These are phyloP conservation scores for Anolis carolinensis DNA, from an alignment of 2,113 vertebrate genomes.

Conservation along the genomic window DNA sequence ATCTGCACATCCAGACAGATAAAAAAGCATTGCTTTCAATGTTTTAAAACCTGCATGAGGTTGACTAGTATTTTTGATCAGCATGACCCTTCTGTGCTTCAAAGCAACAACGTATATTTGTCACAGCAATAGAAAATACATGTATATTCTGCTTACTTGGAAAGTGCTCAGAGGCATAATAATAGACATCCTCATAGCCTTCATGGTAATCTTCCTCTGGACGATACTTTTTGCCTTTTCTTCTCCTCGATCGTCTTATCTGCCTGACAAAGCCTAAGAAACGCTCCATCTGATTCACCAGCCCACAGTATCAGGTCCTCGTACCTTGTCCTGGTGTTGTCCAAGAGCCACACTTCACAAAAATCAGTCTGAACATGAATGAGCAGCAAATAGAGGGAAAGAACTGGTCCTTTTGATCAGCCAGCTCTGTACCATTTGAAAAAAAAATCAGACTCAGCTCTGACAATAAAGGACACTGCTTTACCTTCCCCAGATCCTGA, in stretches of 20 bases:
- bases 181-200: slow-evolving; percentile 98
- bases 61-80: slow-evolving; percentile 34
- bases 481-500: slow-evolving; percentile 45
- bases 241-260: slow-evolving; percentile 89
- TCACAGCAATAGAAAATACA: slow-evolving; percentile 42
- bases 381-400: neutral
- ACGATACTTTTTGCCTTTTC: slow-evolving; percentile 96
- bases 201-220: slow-evolving; percentile 98
- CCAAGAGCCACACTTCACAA: slow-evolving; percentile 54
- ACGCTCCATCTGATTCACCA: slow-evolving; percentile 84
- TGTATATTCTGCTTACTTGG: slow-evolving; percentile 81
- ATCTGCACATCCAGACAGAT: slow-evolving; percentile 37
- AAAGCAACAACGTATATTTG: slow-evolving; percentile 48
- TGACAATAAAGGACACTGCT: slow-evolving; percentile 33
- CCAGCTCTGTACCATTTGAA: slow-evolving; percentile 28
- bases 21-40: slow-evolving; percentile 7
- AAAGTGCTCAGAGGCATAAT: slow-evolving; percentile 93
- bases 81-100: neutral
- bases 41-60: slow-evolving; percentile 23
- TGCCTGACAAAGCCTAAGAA: slow-evolving; percentile 94
- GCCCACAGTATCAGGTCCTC: slow-evolving; percentile 18
- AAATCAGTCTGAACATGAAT: slow-evolving; percentile 63
- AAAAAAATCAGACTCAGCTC: slow-evolving; percentile 44
- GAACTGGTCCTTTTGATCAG: slow-evolving; percentile 37
- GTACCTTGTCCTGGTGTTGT: slow-evolving; percentile 39